A percentile compares a stretch with the other conserved stretches of the same genome.
phyloP scores from a whole-genome alignment of 2,797 vertebrate species.

The Hydrophis major region DNA sequence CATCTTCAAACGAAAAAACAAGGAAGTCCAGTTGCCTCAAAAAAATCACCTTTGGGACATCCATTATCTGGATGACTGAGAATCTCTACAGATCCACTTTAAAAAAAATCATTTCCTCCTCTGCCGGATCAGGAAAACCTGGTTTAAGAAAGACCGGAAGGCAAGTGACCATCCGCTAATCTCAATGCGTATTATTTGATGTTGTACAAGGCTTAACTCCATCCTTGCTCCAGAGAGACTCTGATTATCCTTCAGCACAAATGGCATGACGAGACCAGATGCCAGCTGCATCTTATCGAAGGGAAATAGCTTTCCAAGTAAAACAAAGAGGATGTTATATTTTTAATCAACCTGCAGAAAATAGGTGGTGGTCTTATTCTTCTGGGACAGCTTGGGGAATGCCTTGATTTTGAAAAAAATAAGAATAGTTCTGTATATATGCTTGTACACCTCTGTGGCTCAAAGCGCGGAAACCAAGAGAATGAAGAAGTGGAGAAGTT shows the following conservation, averaged over 20 bases:
- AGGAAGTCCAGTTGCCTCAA: too few species aligned
- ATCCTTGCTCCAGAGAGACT: background rate
- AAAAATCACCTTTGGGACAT: too few species aligned
- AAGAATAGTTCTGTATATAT: background rate
- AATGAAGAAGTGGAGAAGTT: background rate
- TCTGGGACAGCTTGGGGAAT: background rate
- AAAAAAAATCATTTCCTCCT: background rate
- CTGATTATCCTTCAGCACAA: background rate
- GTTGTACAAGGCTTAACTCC: background rate
- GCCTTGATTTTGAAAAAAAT: background rate
- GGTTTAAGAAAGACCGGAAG: slow-evolving; percentile 7
- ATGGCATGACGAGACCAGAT: background rate
- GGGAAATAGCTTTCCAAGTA: background rate
- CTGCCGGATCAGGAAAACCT: slow-evolving; percentile 29
- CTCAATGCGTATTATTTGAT: background rate
- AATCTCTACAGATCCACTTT: too few species aligned
- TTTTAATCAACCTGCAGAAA: slow-evolving; percentile 24
- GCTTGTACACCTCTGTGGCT: background rate
- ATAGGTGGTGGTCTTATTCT: slow-evolving; percentile 2
- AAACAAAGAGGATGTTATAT: slow-evolving; percentile 14
- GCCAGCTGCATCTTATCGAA: background rate
- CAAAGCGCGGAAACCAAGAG: background rate
- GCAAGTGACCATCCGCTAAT: slow-evolving; percentile 1
- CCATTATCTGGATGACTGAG: too few species aligned
- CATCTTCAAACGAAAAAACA: too few species aligned